Evolutionary conservation across 2,113 vertebrate species (phyloP).

Genomic region (Ginglymostoma cirratum): DNA sequence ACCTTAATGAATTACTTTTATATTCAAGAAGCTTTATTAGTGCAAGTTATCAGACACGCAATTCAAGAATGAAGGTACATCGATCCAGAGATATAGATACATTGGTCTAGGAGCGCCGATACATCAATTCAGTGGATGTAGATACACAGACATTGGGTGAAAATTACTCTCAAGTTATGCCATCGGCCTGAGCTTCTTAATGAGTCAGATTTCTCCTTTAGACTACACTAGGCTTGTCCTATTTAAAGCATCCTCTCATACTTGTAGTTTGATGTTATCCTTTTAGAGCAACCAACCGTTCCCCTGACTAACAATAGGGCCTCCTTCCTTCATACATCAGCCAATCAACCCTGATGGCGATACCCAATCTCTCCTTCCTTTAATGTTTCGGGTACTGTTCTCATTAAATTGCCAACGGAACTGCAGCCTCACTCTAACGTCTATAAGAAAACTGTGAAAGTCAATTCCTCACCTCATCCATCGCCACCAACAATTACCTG

Average conservation of each 20-base stretch:
- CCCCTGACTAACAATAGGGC: background rate
- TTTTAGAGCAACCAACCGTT: background rate
- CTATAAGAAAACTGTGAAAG: background rate
- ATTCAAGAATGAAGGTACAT: background rate
- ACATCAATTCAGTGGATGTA: background rate
- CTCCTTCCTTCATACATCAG: too few relatives aligned
- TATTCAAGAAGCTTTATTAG: background rate
- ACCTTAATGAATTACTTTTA: background rate
- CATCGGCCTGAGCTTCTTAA: too few relatives aligned
- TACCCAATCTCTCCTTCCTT: background rate
- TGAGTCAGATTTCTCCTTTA: background rate
- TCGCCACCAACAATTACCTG: constrained; percentile 42
- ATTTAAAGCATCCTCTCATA: background rate
- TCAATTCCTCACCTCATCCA: background rate
- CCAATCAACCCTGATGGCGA: background rate
- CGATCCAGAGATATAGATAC: background rate
- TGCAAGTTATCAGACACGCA: background rate
- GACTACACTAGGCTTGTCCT: background rate
- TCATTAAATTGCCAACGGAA: background rate
- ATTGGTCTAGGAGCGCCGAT: background rate
- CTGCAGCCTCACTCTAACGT: background rate
- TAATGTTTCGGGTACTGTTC: background rate
- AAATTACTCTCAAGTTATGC: background rate
- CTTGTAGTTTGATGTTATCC: background rate
- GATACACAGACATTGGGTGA: background rate